Conservation (phyloP, 2,888 invertebrate genomes). For the Lasioglossum pauxillum region DNA sequence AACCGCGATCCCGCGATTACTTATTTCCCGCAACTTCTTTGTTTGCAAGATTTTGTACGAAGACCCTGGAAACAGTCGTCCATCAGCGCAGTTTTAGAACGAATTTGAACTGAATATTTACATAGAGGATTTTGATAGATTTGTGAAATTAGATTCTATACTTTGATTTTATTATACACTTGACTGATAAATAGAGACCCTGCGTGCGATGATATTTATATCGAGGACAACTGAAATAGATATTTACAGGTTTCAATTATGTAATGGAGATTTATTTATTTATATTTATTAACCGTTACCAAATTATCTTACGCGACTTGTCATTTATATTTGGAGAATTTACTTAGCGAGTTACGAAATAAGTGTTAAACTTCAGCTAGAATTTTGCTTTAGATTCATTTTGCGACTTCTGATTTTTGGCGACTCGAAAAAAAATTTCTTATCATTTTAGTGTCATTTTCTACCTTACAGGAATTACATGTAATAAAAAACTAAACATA, state of each 20-base stretch:
- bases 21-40: not conserved
- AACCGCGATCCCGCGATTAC: not conserved
- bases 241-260: not conserved
- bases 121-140: not conserved
- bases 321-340: not conserved
- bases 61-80: not conserved
- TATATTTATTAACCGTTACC: not conserved
- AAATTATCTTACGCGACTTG: not conserved
- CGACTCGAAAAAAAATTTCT: too few species aligned
- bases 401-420: too few species aligned
- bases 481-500: too few species aligned
- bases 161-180: not conserved
- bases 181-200: not conserved
- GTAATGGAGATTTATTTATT: not conserved
- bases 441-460: too few species aligned
- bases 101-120: not conserved
- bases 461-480: too few species aligned
- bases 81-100: not conserved
- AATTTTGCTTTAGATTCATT: too few species aligned
- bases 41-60: not conserved
- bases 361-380: too few species aligned
- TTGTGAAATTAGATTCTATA: not conserved
- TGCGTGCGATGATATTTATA: not conserved
- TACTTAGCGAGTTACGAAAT: not conserved
- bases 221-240: not conserved